Conservation (phyloP, 2,888 invertebrate species). For the Cinara cedri region DNA sequence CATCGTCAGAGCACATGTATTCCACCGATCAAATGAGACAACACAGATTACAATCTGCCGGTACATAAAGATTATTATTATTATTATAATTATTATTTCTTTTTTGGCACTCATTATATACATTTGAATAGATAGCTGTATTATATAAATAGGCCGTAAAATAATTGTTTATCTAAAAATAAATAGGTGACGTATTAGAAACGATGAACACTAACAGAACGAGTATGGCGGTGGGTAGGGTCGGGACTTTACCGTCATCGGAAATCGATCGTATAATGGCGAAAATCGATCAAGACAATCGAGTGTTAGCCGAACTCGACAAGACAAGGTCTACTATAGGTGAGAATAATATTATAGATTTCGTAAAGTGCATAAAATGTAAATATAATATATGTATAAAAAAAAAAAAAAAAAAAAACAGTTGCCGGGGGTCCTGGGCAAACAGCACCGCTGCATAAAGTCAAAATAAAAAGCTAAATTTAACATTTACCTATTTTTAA, state of each 20-base stretch:
- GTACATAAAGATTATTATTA: slow-evolving; percentile 5
- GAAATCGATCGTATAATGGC: slow-evolving; percentile 93
- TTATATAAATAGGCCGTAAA: too few relatives aligned
- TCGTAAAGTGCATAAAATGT: neutral
- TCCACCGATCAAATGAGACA: slow-evolving; percentile 43
- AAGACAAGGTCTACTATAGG: slow-evolving; percentile 75
- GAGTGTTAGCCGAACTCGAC: slow-evolving; percentile 88
- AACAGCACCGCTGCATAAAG: too few relatives aligned
- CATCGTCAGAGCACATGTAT: slow-evolving; percentile 41
- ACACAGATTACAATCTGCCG: slow-evolving; percentile 49
- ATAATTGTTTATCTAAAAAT: too few relatives aligned
- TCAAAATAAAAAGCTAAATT: neutral
- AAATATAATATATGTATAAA: slow-evolving; percentile 33
- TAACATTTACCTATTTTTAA: neutral
- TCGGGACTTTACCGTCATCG: slow-evolving; percentile 37
- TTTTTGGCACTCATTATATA: too few relatives aligned
- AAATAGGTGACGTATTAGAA: slow-evolving; percentile 41
- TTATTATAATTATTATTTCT: too few relatives aligned
- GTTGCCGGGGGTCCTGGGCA: too few relatives aligned
- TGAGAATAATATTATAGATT: slow-evolving; percentile 58
- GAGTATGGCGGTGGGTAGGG: neutral
- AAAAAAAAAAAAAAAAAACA: neutral
- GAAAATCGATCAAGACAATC: slow-evolving; percentile 87
- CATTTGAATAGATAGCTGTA: too few relatives aligned
- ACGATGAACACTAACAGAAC: slow-evolving; percentile 27